Conservation (phyloP, 2,888 invertebrate species). For the Drosophila anomelani region DNA sequence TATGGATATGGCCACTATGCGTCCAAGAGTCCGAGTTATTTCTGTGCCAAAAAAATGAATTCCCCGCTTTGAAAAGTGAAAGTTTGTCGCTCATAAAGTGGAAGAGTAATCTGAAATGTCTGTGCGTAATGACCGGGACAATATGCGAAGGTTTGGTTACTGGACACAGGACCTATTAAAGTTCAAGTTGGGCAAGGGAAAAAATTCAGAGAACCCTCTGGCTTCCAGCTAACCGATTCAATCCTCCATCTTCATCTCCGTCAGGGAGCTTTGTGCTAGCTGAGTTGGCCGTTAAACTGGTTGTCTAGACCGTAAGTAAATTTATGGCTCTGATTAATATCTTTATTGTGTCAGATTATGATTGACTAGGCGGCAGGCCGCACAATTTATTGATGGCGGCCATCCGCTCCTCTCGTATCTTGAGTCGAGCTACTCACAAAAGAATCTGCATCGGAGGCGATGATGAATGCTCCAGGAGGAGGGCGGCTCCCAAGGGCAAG, state of each 20-base stretch:
- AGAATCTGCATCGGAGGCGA: conserved; percentile 6
- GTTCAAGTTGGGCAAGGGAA: not conserved
- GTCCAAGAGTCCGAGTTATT: conserved; percentile 28
- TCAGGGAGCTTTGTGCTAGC: conserved; percentile 28
- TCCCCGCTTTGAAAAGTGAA: conserved; percentile 45
- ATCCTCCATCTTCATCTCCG: conserved; percentile 38
- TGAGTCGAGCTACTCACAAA: conserved; percentile 22
- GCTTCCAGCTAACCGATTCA: conserved; percentile 31
- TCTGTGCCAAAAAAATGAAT: conserved; percentile 22
- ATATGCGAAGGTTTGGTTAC: conserved; percentile 23
- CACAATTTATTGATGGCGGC: conserved; percentile 44
- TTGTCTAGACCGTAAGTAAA: conserved; percentile 44
- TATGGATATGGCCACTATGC: conserved; percentile 31
- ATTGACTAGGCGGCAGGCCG: conserved; percentile 59
- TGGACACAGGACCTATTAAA: conserved; percentile 23
- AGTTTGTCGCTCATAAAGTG: conserved; percentile 47
- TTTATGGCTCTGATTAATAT: conserved; percentile 55
- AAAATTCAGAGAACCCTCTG: conserved; percentile 14
- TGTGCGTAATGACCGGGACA: conserved; percentile 48
- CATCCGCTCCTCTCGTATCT: conserved; percentile 11
- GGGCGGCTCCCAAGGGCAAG: conserved; percentile 6
- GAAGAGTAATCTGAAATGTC: conserved; percentile 48
- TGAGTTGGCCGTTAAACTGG: conserved; percentile 37
- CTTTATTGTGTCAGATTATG: conserved; percentile 56
- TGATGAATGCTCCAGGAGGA: conserved; percentile 35